phyloP scores from a whole-genome alignment of 2,888 invertebrate species.

The Tupiocoris notatus region DNA sequence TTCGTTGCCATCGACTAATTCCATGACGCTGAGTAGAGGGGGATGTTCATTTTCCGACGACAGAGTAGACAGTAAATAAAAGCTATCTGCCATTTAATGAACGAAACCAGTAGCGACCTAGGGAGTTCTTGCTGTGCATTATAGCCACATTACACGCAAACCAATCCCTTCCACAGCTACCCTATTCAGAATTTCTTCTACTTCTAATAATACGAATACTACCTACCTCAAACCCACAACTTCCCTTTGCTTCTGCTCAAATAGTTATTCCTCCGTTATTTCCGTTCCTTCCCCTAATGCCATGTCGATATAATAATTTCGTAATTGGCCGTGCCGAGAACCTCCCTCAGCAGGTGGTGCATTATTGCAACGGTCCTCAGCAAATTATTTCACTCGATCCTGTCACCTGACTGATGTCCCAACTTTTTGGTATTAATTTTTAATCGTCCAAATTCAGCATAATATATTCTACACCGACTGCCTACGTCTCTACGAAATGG shows the following conservation, averaged over 20 bases:
- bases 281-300: constrained; percentile 5
- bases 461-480: too few species aligned
- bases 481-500: too few species aligned
- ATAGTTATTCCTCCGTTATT: constrained; percentile 1
- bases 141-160: constrained; percentile 26
- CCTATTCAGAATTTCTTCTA: background rate
- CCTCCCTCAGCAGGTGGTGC: too few species aligned
- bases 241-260: background rate
- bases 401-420: too few species aligned
- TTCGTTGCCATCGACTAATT: too few species aligned
- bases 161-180: constrained; percentile 19
- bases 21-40: too few species aligned
- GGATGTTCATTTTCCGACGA: background rate
- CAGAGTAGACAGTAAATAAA: constrained; percentile 30
- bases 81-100: constrained; percentile 38
- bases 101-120: background rate
- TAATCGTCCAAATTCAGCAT: too few species aligned
- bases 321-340: background rate
- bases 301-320: constrained; percentile 19
- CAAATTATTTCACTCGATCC: too few species aligned
- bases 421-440: too few species aligned
- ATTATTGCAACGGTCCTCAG: too few species aligned
- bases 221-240: background rate
- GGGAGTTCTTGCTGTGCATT: background rate
- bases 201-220: constrained; percentile 32